Evolutionary conservation across 2,797 vertebrate species (phyloP).

Genomic region (Hozukius guyotensis): DNA sequence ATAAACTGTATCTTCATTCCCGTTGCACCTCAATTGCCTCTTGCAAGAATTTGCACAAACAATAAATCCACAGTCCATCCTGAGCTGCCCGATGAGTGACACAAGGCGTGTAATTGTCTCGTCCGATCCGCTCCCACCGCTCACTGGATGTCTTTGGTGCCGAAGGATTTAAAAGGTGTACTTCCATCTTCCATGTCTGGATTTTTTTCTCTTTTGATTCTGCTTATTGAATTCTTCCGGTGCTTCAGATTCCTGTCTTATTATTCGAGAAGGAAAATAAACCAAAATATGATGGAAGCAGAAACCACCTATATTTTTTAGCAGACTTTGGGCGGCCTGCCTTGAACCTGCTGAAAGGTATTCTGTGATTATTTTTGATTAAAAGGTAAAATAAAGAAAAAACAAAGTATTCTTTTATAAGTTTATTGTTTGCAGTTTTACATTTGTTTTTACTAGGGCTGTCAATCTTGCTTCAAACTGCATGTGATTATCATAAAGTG

Average conservation of each 20-base stretch:
- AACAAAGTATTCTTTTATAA: not conserved
- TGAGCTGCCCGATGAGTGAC: slow-evolving; percentile 30
- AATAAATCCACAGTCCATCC: slow-evolving; percentile 57
- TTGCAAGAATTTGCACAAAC: slow-evolving; percentile 82
- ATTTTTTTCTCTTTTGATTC: not conserved
- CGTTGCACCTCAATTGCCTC: slow-evolving; percentile 78
- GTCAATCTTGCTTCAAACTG: accelerated
- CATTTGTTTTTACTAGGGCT: not conserved
- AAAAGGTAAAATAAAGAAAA: not conserved
- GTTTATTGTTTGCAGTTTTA: not conserved
- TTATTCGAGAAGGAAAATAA: not conserved
- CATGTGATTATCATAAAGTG: too few relatives aligned
- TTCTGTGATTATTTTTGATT: not conserved
- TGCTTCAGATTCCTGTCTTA: not conserved
- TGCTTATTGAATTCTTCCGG: not conserved
- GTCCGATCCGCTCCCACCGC: not conserved
- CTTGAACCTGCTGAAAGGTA: not conserved
- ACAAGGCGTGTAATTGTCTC: not conserved
- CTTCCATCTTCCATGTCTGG: not conserved
- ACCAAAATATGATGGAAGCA: not conserved
- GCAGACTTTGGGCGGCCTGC: not conserved
- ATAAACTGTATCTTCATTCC: slow-evolving; percentile 47
- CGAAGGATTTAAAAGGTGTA: not conserved
- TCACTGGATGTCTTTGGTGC: not conserved
- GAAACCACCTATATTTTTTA: not conserved